A percentile compares a stretch with the other conserved stretches of the same genome.
These are phyloP conservation scores for Xenopus laevis DNA, from an alignment of 2,113 vertebrate species.

Conservation along the genomic window DNA sequence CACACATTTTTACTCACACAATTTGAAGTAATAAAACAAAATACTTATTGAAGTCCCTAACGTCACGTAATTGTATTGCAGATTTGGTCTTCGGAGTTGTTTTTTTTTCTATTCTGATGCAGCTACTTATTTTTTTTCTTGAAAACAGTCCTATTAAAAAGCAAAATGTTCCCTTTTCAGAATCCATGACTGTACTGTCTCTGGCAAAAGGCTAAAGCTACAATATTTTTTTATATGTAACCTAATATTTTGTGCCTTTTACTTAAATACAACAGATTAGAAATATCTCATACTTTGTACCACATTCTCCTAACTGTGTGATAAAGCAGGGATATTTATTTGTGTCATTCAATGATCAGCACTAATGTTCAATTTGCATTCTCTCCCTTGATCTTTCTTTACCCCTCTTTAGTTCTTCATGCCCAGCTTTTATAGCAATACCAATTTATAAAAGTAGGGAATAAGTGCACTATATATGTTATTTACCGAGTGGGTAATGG, in stretches of 20 bases:
- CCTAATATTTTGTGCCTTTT: not conserved
- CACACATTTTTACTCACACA: no score
- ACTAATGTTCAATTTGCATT: slow-evolving; percentile 25
- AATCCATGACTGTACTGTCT: not conserved
- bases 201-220: slow-evolving; percentile 5
- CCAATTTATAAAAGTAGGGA: slow-evolving; percentile 12
- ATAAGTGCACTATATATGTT: not conserved
- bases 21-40: no score
- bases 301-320: not conserved
- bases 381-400: slow-evolving; percentile 3
- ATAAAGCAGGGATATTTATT: slow-evolving; percentile 1
- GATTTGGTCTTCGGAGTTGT: not conserved
- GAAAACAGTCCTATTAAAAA: slow-evolving; percentile 1
- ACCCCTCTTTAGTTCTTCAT: not conserved
- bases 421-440: slow-evolving; percentile 1
- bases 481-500: slow-evolving; percentile 34
- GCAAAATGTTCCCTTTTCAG: slow-evolving; percentile 7
- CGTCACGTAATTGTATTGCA: no score
- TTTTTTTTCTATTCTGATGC: no score
- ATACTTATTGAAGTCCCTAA: no score
- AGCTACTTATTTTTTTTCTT: not conserved
- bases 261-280: slow-evolving; percentile 14
- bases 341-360: slow-evolving; percentile 8
- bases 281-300: slow-evolving; percentile 8
- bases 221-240: not conserved